phyloP scores from a whole-genome alignment of 2,113 vertebrate genomes.

The Oreochromis tanganicae region DNA sequence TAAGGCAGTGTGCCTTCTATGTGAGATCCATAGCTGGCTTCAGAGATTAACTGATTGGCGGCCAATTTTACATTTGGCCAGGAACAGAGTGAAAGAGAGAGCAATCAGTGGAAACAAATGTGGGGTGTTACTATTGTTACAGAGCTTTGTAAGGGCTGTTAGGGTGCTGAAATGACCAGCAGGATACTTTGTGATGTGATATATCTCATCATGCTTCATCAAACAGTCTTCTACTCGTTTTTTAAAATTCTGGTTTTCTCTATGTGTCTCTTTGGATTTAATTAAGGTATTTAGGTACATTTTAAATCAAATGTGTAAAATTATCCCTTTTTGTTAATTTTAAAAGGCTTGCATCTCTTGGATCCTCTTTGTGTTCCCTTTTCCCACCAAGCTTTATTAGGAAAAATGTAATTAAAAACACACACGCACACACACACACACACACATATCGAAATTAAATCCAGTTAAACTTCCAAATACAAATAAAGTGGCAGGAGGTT shows the following conservation, averaged over 20 bases:
- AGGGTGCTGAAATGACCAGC: not conserved
- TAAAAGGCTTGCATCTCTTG: not conserved
- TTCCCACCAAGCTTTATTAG: not conserved
- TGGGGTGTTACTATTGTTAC: constrained; percentile 16
- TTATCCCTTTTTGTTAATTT: not conserved
- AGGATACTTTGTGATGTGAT: not conserved
- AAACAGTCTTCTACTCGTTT: not conserved
- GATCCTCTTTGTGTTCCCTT: not conserved
- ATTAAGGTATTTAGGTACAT: not conserved
- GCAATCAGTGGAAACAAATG: constrained; percentile 32
- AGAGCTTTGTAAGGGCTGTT: not conserved
- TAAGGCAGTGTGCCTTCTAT: not conserved
- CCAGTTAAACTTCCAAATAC: not conserved
- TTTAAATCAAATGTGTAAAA: not conserved
- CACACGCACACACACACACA: not conserved
- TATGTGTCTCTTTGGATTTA: not conserved
- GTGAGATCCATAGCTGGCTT: not conserved
- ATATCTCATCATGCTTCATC: not conserved
- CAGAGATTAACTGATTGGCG: not conserved
- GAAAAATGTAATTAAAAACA: not conserved
- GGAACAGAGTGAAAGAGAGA: not conserved
- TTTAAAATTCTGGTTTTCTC: not conserved
- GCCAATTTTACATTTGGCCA: constrained; percentile 20
- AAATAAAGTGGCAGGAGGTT: not conserved
- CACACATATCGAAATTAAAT: not conserved